Conservation (phyloP, 2,888 invertebrate genomes). For the Alloscopus bannaensis region DNA sequence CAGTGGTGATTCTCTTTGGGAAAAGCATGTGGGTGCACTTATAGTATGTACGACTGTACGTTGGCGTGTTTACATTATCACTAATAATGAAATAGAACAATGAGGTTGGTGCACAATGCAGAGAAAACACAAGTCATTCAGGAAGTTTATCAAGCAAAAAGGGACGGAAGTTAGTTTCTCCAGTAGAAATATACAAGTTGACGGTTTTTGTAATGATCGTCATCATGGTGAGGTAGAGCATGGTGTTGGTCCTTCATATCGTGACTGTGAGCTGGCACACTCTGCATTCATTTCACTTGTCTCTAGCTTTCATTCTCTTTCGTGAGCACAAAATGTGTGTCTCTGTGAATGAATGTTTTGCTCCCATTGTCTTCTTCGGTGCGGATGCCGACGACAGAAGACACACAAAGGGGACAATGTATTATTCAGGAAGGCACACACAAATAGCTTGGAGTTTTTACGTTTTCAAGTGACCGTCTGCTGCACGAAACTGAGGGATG, state of each 20-base stretch:
- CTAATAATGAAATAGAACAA: constrained; percentile 37
- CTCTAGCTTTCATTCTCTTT: constrained; percentile 4
- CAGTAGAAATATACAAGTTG: constrained; percentile 7
- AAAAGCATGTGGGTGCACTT: background rate
- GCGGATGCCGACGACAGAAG: background rate
- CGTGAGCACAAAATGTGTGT: too few relatives aligned
- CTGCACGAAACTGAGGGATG: too few relatives aligned
- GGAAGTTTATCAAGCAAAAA: constrained; percentile 58
- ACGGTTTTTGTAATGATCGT: constrained; percentile 1
- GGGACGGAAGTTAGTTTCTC: constrained; percentile 54
- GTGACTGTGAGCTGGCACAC: too few relatives aligned
- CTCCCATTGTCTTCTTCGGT: too few relatives aligned
- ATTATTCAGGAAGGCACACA: background rate
- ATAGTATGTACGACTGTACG: too few relatives aligned
- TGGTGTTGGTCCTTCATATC: too few relatives aligned
- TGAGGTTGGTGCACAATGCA: constrained; percentile 21
- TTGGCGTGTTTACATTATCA: constrained; percentile 29
- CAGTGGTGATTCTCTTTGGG: background rate
- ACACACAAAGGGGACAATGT: background rate
- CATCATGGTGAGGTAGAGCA: constrained; percentile 30
- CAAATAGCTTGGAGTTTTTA: background rate
- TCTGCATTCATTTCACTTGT: constrained; percentile 22
- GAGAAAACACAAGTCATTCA: constrained; percentile 61
- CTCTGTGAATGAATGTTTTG: background rate
- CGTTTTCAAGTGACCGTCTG: constrained; percentile 17